These are phyloP conservation scores for Scomberomorus guttatus DNA, from an alignment of 2,797 vertebrate genomes.

Conservation along the genomic window DNA sequence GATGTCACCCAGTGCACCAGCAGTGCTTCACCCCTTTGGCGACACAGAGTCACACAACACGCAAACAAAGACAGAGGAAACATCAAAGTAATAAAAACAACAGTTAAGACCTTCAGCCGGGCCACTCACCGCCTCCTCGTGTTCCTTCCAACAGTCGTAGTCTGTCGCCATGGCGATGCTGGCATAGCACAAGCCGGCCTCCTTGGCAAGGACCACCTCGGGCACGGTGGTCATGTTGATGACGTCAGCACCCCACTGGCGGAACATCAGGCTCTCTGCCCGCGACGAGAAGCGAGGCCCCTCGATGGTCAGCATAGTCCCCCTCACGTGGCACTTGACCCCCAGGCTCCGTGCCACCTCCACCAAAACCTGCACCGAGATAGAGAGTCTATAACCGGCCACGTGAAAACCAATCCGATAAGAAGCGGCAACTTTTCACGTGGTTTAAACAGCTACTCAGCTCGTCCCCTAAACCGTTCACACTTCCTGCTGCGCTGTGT, in stretches of 20 bases:
- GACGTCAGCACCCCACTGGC: constrained; percentile 95
- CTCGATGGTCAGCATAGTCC: constrained; percentile 93
- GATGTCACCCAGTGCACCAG: neutral
- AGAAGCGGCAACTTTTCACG: neutral
- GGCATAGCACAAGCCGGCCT: constrained; percentile 95
- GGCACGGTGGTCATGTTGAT: constrained; percentile 99
- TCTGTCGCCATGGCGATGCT: constrained; percentile 98
- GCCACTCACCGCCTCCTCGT: constrained; percentile 93
- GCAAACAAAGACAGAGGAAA: constrained; percentile 10
- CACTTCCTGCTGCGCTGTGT: neutral
- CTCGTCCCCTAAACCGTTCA: neutral
- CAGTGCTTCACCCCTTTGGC: neutral
- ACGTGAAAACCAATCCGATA: neutral
- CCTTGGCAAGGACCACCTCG: constrained; percentile 96
- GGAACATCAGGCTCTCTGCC: constrained; percentile 95
- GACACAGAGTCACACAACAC: constrained; percentile 6
- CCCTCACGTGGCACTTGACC: constrained; percentile 91
- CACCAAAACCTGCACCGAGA: constrained; percentile 90
- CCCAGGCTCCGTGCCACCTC: constrained; percentile 92
- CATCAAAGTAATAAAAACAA: constrained; percentile 7
- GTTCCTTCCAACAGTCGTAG: constrained; percentile 98
- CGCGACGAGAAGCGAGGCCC: constrained; percentile 96
- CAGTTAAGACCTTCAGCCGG: constrained; percentile 6
- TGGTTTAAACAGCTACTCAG: neutral
- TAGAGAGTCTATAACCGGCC: neutral